phyloP scores from a whole-genome alignment of 37 sponge, comb jelly and placozoan genomes.

The Chondrosia reniformis region DNA sequence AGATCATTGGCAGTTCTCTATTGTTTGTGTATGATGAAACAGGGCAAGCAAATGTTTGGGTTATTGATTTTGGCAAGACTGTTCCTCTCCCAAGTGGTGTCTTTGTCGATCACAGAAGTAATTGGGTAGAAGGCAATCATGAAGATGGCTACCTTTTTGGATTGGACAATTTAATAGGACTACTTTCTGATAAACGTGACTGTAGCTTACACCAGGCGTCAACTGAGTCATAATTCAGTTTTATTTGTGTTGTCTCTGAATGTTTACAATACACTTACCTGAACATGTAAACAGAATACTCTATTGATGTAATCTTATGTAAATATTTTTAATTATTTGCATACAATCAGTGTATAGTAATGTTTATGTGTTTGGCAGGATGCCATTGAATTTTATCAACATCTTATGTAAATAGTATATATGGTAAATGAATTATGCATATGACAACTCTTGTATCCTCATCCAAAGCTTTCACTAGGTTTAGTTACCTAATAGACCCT shows the following conservation, averaged over 20 bases:
- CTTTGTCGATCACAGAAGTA: constrained; percentile 49
- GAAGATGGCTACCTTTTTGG: constrained; percentile 98
- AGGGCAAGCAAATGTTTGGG: constrained; percentile 65
- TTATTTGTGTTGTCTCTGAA: too few species aligned
- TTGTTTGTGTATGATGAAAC: constrained; percentile 87
- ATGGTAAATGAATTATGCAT: neutral
- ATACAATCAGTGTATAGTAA: neutral
- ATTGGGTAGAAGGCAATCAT: constrained; percentile 92
- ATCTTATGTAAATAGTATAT: neutral
- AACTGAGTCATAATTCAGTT: too few species aligned
- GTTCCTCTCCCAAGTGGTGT: constrained; percentile 50
- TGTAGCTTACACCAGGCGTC: constrained; percentile 1
- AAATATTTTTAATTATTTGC: neutral
- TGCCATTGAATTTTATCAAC: too few species aligned
- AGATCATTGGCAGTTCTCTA: constrained; percentile 94
- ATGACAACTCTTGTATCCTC: too few species aligned
- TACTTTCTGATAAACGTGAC: constrained; percentile 53
- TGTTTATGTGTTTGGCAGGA: too few species aligned
- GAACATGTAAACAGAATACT: too few species aligned
- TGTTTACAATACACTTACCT: too few species aligned
- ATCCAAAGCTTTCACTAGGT: too few species aligned
- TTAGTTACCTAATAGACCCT: too few species aligned
- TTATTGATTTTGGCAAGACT: constrained; percentile 99
- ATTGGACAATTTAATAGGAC: constrained; percentile 91
- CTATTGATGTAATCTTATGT: neutral